Evolutionary conservation across 2,113 vertebrate species (phyloP), one percentile per base, ranked within the genome.

Genomic region (Ivindomyrus marchei): DNA sequence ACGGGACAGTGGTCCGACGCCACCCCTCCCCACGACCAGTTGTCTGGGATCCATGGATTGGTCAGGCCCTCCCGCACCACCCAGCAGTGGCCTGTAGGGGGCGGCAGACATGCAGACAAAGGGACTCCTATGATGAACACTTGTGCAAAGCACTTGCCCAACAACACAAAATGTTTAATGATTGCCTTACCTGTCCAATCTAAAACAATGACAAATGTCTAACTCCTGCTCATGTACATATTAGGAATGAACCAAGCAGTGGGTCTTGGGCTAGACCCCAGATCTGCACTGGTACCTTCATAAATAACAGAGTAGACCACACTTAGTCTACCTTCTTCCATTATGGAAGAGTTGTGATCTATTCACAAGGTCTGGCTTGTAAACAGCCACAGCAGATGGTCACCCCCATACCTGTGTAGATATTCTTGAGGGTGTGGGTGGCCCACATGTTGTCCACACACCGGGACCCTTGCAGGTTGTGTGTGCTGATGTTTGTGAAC

Each of bases 21-120:
- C 84, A 99, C 97, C 0, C 98, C 98, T 0, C 98, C 98, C 98
- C 98, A 99, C 0, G 98, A 98, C 98, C 98, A 99, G 95, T 98
- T 97, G 39, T 99, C 98, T 0, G 98, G 98, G 93, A 99, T 99
- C 98, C 98, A 99, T 0, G 98, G 98, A 92, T 98, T 99, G 0
- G 98, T 99, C 84, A 99, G 95, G 6, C 98, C 98, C 93, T 99
- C 98, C 80, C 98, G 93, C 91, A 99, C 96, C 0, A 99, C 97
- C 4, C 93, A 92, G 93, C 97, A 98, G 91, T 98, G 96, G 90
- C 98, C 98, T 99, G 95, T 15, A 31, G 0, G 88, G 50, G 39
- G 21, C 21, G 53, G 36, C 89, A 58, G 52, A 85, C 77, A 62
- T 11, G 52, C 74, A 85, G 31, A 85, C n/a, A 56, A 31, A 58